These are phyloP conservation scores for Malaclemys terrapin DNA, from an alignment of 2,113 vertebrate genomes.

Conservation along the genomic window DNA sequence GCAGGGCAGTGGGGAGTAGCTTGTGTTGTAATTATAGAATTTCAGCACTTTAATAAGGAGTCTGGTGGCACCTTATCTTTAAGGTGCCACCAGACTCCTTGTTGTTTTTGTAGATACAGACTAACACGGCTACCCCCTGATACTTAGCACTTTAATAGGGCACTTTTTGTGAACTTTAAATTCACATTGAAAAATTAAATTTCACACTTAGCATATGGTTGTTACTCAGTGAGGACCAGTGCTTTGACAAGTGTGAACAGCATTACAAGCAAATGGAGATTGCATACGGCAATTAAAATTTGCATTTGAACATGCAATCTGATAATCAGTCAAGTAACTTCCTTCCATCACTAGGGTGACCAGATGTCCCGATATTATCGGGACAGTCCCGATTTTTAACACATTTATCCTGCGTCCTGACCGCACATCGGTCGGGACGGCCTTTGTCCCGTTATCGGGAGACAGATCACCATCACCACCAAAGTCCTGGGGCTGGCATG, in stretches of 20 bases:
- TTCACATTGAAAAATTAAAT: not conserved
- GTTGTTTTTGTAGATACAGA: no score
- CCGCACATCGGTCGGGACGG: no score
- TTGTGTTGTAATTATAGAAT: not conserved
- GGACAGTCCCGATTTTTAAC: no score
- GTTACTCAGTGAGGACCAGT: not conserved
- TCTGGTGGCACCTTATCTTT: no score
- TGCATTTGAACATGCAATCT: not conserved
- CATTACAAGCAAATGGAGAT: not conserved
- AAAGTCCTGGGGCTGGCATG: no score
- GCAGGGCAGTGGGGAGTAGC: not conserved
- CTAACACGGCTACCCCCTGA: no score
- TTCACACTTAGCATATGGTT: not conserved
- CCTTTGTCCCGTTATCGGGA: no score
- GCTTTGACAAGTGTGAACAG: not conserved
- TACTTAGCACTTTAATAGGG: not conserved
- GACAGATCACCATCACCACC: no score
- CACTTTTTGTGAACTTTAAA: not conserved
- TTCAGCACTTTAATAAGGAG: not conserved
- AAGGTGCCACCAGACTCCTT: no score
- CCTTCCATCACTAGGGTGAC: not conserved
- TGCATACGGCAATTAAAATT: not conserved
- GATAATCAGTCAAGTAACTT: not conserved
- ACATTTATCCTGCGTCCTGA: no score
- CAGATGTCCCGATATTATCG: no score